phyloP scores from a whole-genome alignment of 2,888 invertebrate genomes.

The Enchytraeus crypticus region DNA sequence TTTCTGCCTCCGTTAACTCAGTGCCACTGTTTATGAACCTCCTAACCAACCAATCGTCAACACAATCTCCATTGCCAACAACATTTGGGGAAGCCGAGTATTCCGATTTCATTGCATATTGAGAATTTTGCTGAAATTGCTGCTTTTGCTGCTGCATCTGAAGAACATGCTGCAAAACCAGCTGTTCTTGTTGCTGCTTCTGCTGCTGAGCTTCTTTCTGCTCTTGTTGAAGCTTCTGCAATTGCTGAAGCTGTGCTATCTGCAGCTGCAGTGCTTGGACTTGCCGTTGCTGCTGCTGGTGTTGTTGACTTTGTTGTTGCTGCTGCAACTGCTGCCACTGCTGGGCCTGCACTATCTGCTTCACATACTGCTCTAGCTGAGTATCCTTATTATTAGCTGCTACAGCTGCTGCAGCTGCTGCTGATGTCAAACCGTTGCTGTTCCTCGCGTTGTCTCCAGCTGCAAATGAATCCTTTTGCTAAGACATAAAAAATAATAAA shows the following conservation, averaged over 20 bases:
- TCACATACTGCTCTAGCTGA: not conserved
- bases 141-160: slow-evolving; percentile 7
- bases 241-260: not conserved
- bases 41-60: too few relatives aligned
- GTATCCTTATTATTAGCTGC: too few relatives aligned
- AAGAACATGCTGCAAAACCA: not conserved
- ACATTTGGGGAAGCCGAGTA: too few relatives aligned
- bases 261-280: slow-evolving; percentile 8
- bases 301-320: slow-evolving; percentile 4
- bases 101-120: too few relatives aligned
- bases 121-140: not conserved
- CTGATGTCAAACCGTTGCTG: too few relatives aligned
- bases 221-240: not conserved
- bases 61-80: too few relatives aligned
- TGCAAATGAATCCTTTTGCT: too few relatives aligned
- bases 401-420: too few relatives aligned
- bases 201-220: not conserved
- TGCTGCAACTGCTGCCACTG: slow-evolving; percentile 1
- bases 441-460: too few relatives aligned
- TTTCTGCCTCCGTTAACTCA: not conserved
- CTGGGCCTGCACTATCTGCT: not conserved
- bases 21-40: too few relatives aligned
- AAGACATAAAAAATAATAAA: too few relatives aligned
- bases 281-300: slow-evolving; percentile 13
- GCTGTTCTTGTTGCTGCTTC: not conserved